A percentile compares a stretch with the other conserved stretches of the same genome.
Evolutionary conservation across 1,140 invertebrate species (phyloP).

Genomic region (Apis dorsata): DNA sequence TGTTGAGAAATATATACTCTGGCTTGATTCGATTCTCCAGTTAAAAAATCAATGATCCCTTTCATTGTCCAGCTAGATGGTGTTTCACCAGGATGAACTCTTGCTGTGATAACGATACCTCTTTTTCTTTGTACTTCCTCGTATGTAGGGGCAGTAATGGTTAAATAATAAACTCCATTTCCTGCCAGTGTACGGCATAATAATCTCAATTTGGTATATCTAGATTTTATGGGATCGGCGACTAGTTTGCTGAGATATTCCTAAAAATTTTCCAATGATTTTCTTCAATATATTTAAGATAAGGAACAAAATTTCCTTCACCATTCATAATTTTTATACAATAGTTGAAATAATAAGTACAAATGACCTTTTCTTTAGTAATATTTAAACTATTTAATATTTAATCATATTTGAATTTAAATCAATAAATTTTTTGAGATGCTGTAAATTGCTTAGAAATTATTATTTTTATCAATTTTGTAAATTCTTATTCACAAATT

Average conservation of each 20-base stretch:
- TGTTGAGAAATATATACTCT: conserved; percentile 69
- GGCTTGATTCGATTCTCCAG: conserved; percentile 88
- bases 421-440: too few species aligned
- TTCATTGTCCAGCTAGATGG: conserved; percentile 99
- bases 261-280: conserved; percentile 69
- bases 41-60: conserved; percentile 94
- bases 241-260: conserved; percentile 86
- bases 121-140: conserved; percentile 84
- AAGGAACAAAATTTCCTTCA: too few species aligned
- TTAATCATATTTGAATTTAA: too few species aligned
- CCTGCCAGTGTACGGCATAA: conserved; percentile 93
- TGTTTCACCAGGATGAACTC: conserved; percentile 97
- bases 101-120: conserved; percentile 91
- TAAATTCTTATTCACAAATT: too few species aligned
- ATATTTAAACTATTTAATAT: too few species aligned
- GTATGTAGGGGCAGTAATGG: conserved; percentile 88
- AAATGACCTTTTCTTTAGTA: too few species aligned
- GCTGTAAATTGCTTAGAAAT: too few species aligned
- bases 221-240: conserved; percentile 89
- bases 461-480: too few species aligned
- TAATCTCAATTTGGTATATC: conserved; percentile 88
- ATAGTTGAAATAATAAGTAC: too few species aligned
- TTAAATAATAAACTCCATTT: conserved; percentile 95
- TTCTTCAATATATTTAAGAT: not conserved
- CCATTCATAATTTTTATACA: too few species aligned